Evolutionary conservation across 1,140 invertebrate genomes (phyloP).

Genomic region (Procambarus virginalis): DNA sequence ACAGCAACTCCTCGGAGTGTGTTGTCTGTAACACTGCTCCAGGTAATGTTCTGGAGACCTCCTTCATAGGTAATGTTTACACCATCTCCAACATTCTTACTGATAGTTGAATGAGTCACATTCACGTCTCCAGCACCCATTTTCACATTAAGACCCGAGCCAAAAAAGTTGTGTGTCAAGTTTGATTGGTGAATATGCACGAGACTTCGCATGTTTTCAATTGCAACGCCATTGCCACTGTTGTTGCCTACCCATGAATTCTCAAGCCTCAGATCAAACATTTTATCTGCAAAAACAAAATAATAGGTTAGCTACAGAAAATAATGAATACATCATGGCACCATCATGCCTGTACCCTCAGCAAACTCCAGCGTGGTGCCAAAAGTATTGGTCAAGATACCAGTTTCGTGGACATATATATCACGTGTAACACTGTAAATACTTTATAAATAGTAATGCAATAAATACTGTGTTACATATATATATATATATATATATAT

Average conservation of each 20-base stretch:
- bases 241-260: conserved; percentile 90
- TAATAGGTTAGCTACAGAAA: background rate
- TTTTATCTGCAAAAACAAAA: conserved; percentile 79
- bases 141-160: conserved; percentile 89
- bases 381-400: conserved; percentile 88
- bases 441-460: conserved; percentile 71
- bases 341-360: conserved; percentile 88
- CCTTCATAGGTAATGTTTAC: conserved; percentile 86
- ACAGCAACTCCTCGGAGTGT: conserved; percentile 87
- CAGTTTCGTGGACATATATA: conserved; percentile 91
- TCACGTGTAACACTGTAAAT: conserved; percentile 86
- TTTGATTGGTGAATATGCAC: conserved; percentile 86
- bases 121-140: conserved; percentile 93
- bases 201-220: conserved; percentile 88
- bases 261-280: conserved; percentile 90
- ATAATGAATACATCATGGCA: conserved; percentile 77
- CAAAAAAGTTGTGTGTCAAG: conserved; percentile 90
- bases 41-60: conserved; percentile 90
- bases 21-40: conserved; percentile 83
- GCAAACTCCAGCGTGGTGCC: conserved; percentile 87
- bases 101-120: conserved; percentile 90
- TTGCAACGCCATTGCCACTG: conserved; percentile 91
- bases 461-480: no score
- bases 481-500: no score
- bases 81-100: conserved; percentile 88